Evolutionary conservation across 1,140 invertebrate species (phyloP).

Genomic region (Globodera rostochiensis): DNA sequence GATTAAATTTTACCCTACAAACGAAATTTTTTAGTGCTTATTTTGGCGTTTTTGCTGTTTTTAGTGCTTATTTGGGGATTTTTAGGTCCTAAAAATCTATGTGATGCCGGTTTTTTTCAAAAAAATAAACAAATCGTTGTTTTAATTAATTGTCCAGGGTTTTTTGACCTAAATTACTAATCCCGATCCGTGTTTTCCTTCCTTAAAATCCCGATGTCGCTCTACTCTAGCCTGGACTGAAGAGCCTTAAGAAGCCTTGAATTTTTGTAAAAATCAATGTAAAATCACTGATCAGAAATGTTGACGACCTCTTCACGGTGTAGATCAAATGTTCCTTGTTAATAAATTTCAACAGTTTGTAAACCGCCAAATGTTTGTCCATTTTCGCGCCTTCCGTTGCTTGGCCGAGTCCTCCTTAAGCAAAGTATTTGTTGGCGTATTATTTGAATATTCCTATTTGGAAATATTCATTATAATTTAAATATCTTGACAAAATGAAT

Average conservation of each 20-base stretch:
- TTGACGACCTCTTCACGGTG: neutral
- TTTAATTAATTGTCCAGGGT: neutral
- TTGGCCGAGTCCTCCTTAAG: neutral
- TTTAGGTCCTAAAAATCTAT: neutral
- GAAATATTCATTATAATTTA: too few species aligned
- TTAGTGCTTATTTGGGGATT: neutral
- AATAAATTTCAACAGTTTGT: neutral
- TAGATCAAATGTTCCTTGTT: neutral
- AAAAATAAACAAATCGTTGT: neutral
- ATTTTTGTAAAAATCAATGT: too few species aligned
- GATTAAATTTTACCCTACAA: too few species aligned
- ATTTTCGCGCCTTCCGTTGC: neutral
- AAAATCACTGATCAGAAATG: too few species aligned
- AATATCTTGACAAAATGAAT: too few species aligned
- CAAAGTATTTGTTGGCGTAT: neutral
- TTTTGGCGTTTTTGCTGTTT: too few species aligned
- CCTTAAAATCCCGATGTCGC: too few species aligned
- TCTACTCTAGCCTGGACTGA: too few species aligned
- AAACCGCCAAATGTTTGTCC: neutral
- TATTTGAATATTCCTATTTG: neutral
- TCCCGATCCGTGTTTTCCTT: too few species aligned
- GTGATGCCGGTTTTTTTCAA: neutral
- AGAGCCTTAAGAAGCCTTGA: too few species aligned
- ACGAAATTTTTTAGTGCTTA: too few species aligned
- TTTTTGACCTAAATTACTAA: too few species aligned